Evolutionary conservation across 2,113 vertebrate species (phyloP).

Genomic region (Uria lomvia): DNA sequence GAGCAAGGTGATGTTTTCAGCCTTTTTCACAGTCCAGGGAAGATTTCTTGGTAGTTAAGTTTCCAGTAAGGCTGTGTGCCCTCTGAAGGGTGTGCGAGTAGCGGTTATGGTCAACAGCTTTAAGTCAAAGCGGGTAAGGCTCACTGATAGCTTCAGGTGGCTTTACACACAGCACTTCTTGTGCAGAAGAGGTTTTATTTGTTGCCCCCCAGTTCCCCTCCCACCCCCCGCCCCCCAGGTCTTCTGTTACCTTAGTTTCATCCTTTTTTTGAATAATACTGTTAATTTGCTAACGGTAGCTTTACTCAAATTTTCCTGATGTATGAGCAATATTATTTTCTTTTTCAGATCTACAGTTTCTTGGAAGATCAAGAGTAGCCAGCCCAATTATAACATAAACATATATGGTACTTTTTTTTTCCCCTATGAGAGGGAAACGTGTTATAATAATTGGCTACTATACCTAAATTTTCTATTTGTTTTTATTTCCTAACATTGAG

Average conservation of each 20-base stretch:
- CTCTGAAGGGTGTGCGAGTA: background rate
- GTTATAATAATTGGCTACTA: background rate
- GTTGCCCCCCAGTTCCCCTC: too few species aligned
- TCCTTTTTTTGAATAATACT: background rate
- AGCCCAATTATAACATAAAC: background rate
- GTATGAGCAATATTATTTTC: background rate
- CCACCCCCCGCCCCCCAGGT: background rate
- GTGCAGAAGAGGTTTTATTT: background rate
- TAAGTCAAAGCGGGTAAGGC: background rate
- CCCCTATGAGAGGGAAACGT: background rate
- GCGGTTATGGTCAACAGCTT: background rate
- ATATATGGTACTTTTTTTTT: background rate
- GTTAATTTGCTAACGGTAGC: background rate
- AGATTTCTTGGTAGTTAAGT: background rate
- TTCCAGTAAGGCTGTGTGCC: background rate
- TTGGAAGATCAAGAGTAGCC: background rate
- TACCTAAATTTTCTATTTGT: background rate
- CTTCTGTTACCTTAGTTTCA: background rate
- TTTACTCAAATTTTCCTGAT: background rate
- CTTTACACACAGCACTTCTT: background rate
- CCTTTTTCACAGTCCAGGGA: background rate
- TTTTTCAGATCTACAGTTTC: background rate
- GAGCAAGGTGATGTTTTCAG: background rate
- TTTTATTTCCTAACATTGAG: background rate
- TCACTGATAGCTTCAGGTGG: background rate